Conservation (phyloP, 2,888 invertebrate genomes). For the Nomada ferruginata region DNA sequence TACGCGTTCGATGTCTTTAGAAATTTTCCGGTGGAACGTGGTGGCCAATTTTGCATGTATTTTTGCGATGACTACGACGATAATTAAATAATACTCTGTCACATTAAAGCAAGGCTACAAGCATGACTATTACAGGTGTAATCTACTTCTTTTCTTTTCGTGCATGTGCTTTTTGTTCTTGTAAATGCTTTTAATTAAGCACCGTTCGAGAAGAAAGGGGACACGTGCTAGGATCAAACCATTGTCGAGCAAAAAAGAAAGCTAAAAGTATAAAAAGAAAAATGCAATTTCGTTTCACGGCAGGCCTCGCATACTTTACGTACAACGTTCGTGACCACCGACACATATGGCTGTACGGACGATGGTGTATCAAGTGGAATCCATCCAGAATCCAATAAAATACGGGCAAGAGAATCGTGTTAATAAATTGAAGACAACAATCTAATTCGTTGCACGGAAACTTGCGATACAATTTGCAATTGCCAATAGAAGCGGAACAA, state of each 20-base stretch:
- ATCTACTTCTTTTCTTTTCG: background rate
- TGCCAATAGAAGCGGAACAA: background rate
- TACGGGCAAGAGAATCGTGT: constrained; percentile 59
- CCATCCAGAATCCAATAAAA: constrained; percentile 58
- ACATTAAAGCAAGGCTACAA: constrained; percentile 13
- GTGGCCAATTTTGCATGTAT: background rate
- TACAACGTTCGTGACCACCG: constrained; percentile 78
- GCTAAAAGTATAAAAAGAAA: constrained; percentile 28
- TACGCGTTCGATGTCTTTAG: background rate
- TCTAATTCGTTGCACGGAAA: background rate
- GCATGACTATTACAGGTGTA: constrained; percentile 1
- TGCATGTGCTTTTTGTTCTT: constrained; percentile 11
- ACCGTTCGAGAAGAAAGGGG: constrained; percentile 4
- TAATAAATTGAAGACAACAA: constrained; percentile 31
- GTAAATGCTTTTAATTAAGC: constrained; percentile 30
- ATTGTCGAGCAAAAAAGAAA: constrained; percentile 44
- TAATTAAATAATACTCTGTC: background rate
- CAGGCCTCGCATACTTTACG: constrained; percentile 76
- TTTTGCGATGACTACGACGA: background rate
- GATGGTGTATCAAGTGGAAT: constrained; percentile 50
- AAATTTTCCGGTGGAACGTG: background rate
- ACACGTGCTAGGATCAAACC: constrained; percentile 58
- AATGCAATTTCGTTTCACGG: constrained; percentile 46
- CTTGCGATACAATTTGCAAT: background rate
- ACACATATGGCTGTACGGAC: constrained; percentile 79